Evolutionary conservation across 2,113 vertebrate genomes (phyloP).

Genomic region (Paramisgurnus dabryanus): DNA sequence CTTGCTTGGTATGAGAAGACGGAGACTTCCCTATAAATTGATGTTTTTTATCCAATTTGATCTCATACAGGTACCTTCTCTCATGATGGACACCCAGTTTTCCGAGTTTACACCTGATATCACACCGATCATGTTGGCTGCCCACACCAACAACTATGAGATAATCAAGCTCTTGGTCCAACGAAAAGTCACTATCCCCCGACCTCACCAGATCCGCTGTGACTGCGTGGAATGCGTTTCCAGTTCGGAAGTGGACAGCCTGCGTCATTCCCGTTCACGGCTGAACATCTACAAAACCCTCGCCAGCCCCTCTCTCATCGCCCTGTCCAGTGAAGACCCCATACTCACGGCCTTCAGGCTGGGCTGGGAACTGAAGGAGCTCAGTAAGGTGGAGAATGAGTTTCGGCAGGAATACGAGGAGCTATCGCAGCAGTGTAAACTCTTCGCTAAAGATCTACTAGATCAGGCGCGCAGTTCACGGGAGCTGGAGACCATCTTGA

Average conservation of each 20-base stretch:
- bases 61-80: slow-evolving; percentile 82
- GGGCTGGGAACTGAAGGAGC: slow-evolving; percentile 97
- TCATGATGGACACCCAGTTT: slow-evolving; percentile 99
- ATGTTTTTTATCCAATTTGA: slow-evolving; percentile 4
- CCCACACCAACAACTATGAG: slow-evolving; percentile 99
- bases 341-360: slow-evolving; percentile 92
- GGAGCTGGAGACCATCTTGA: slow-evolving; percentile 95
- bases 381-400: slow-evolving; percentile 98
- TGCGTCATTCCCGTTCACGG: slow-evolving; percentile 91
- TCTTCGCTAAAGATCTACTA: slow-evolving; percentile 95
- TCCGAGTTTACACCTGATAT: slow-evolving; percentile 98
- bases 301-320: slow-evolving; percentile 94
- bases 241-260: slow-evolving; percentile 94
- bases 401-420: slow-evolving; percentile 99
- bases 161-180: slow-evolving; percentile 97
- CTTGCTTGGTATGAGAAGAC: no score
- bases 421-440: slow-evolving; percentile 96
- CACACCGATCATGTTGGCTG: slow-evolving; percentile 97
- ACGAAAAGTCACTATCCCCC: slow-evolving; percentile 90
- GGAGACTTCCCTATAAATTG: neutral
- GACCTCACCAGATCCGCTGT: slow-evolving; percentile 95
- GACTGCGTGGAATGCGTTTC: slow-evolving; percentile 97
- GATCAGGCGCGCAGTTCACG: slow-evolving; percentile 94
- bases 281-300: slow-evolving; percentile 97
- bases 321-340: slow-evolving; percentile 86